Evolutionary conservation across 2,888 invertebrate genomes (phyloP), one percentile per base, ranked within the genome.

Genomic region (Amiota communis): DNA sequence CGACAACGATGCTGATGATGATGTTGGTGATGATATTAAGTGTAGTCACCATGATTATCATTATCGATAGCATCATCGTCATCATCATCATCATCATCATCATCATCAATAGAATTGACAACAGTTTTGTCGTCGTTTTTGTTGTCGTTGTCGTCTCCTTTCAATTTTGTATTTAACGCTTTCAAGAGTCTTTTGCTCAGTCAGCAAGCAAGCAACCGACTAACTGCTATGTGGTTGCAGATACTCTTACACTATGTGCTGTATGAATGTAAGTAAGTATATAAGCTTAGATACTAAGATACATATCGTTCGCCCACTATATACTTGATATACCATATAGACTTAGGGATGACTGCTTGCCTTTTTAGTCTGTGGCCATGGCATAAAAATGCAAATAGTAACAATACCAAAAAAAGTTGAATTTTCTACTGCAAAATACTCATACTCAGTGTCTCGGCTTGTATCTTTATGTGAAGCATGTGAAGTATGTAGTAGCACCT

Each of bases 401-500:
- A 56, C 15, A 68, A 15, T 9, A 17, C 49, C 49, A 20, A 68
- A 70, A 57, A 56, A 56, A 46, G 49, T 67, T 51, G 63, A 59
- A 73, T 63, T 74, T 80, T 70, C 74, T 70, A 20, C 53, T 17
- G 59, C 59, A 59, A 17, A 59, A 59, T 20, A 61, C 73, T 76
- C 78, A 77, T 78, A 77, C 77, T 59, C 51, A 13, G 12, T 67
- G 65, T 8, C 9, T 61, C 11, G 63, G 51, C 17, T 36, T 46
- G 9, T 64, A 12, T 71, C 69, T 48, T 72, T 77, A 75, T 72
- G 72, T 70, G 59, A 48, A 53, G 11, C 61, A 23, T 70, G 61
- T 59, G 13, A 63, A 49, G 64, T 46, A 13, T 11, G 77, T 83
- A 84, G 83, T 82, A 86, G 79, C 79, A 82, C 78, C 78, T 83